phyloP scores from a whole-genome alignment of 2,113 vertebrate genomes.

The Bombycilla garrulus region DNA sequence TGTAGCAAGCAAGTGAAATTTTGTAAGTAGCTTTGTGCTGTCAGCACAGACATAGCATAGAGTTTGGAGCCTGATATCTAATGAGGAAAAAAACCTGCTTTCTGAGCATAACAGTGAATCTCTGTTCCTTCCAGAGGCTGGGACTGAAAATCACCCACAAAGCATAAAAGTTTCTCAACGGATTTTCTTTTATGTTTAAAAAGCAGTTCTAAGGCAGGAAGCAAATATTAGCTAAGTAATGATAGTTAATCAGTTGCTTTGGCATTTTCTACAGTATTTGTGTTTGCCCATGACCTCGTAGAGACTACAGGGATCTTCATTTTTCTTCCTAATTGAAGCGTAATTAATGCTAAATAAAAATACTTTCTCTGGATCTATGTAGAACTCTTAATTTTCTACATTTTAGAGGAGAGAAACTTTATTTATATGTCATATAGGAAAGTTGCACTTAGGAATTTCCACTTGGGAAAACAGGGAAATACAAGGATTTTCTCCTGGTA shows the following conservation, averaged over 20 bases:
- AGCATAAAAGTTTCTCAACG: background rate
- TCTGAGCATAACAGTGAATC: background rate
- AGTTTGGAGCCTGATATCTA: background rate
- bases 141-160: background rate
- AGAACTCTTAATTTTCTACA: background rate
- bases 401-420: background rate
- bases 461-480: background rate
- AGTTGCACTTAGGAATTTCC: background rate
- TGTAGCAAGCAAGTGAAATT: background rate
- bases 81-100: background rate
- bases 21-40: background rate
- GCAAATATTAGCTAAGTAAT: conserved; percentile 46
- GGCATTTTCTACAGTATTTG: background rate
- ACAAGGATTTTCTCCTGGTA: background rate
- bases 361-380: background rate
- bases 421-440: background rate
- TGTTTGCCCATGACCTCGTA: background rate
- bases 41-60: background rate
- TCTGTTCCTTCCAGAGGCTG: background rate
- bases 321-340: background rate
- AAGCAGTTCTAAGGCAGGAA: background rate
- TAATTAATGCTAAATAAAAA: background rate
- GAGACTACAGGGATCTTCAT: background rate
- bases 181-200: background rate
- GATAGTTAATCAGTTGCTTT: background rate